A percentile compares a stretch with the other conserved stretches of the same genome.
Conservation (phyloP, 2,113 vertebrate genomes). For the Actenoides lindsayi region DNA sequence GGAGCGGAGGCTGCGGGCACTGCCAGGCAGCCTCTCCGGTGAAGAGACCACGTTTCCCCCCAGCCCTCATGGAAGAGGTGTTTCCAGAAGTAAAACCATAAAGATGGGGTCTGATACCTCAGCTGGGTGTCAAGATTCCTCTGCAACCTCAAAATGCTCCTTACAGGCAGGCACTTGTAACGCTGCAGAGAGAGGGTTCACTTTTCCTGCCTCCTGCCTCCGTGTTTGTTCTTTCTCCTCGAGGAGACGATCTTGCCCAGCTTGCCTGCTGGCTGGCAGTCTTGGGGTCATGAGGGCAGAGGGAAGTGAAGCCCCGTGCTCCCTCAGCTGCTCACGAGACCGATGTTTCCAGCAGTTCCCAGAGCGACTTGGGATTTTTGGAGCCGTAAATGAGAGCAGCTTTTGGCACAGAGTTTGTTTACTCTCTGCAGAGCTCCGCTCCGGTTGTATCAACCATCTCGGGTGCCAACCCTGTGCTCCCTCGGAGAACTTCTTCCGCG, state of each 20-base stretch:
- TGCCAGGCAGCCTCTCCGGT: background rate
- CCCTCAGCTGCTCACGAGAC: background rate
- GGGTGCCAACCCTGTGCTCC: background rate
- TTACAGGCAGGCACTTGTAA: rapidly evolving
- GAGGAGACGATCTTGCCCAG: background rate
- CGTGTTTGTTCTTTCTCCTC: background rate
- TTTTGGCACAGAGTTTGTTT: conserved; percentile 37
- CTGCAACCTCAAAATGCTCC: background rate
- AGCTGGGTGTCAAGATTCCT: background rate
- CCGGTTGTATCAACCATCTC: background rate
- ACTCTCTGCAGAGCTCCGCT: background rate
- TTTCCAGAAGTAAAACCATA: background rate
- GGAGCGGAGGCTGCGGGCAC: background rate
- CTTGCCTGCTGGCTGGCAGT: background rate
- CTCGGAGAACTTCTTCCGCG: background rate
- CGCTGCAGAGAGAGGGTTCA: background rate
- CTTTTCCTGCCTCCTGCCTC: background rate
- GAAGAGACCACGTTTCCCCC: background rate
- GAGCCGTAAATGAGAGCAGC: conserved; percentile 40
- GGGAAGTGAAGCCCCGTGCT: background rate
- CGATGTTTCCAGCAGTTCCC: background rate
- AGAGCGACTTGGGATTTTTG: conserved; percentile 18
- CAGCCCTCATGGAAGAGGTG: background rate
- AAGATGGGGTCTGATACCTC: rapidly evolving
- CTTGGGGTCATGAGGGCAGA: background rate